A percentile compares a stretch with the other conserved stretches of the same genome.
Conservation (phyloP, 2,113 vertebrate species). For the Piprites chloris region DNA sequence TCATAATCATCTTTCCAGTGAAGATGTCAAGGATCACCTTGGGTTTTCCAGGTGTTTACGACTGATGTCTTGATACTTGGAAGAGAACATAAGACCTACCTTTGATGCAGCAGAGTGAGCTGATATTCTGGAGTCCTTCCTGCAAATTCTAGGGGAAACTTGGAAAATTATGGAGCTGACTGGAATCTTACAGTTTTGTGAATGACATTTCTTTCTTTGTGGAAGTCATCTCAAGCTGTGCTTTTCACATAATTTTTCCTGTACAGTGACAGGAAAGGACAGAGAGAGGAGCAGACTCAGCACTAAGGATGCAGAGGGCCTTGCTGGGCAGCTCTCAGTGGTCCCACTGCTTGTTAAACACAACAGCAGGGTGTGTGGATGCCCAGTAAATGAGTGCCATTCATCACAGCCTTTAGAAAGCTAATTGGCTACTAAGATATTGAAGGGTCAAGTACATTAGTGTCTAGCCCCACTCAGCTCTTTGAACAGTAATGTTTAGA, state of each 20-base stretch:
- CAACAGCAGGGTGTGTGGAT: neutral
- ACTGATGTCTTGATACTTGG: neutral
- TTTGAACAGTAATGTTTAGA: neutral
- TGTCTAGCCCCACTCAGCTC: neutral
- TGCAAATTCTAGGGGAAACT: neutral
- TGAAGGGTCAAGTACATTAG: slow-evolving; percentile 3
- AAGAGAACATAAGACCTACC: neutral
- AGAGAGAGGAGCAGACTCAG: neutral
- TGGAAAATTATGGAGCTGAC: neutral
- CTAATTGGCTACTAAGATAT: slow-evolving; percentile 20
- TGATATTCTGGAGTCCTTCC: neutral
- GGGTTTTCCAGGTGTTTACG: neutral
- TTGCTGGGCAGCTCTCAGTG: neutral
- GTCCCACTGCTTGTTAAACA: neutral
- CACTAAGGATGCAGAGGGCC: neutral
- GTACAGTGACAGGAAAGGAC: neutral
- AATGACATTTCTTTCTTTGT: neutral
- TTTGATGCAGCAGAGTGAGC: neutral
- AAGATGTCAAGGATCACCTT: neutral
- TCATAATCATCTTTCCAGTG: neutral
- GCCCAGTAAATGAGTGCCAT: neutral
- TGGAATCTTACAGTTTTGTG: neutral
- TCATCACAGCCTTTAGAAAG: slow-evolving; percentile 18
- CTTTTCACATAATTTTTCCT: neutral
- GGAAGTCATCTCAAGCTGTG: neutral